Conservation (phyloP, 2,113 vertebrate genomes). For the Oreochromis niloticus region DNA sequence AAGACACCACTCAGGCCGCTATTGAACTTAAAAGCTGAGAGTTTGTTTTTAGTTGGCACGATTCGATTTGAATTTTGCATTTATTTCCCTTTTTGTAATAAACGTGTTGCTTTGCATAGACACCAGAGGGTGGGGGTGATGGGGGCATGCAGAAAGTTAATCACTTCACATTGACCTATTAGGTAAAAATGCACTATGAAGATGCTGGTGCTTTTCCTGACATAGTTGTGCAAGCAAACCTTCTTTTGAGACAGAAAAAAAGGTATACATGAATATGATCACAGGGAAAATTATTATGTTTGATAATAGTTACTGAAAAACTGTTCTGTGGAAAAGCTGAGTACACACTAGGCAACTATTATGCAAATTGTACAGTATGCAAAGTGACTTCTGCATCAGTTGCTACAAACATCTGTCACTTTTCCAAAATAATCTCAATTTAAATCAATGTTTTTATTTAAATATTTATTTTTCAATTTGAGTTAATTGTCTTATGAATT, state of each 20-base stretch:
- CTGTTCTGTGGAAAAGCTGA: not conserved
- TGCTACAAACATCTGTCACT: not conserved
- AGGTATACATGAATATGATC: not conserved
- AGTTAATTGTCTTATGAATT: not conserved
- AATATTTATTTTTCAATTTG: not conserved
- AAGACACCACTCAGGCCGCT: not conserved
- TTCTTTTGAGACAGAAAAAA: not conserved
- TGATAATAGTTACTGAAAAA: not conserved
- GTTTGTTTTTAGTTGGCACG: not conserved
- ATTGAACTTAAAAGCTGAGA: not conserved
- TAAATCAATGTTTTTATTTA: not conserved
- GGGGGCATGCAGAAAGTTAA: slow-evolving; percentile 53
- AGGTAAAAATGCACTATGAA: slow-evolving; percentile 10
- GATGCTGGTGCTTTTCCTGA: not conserved
- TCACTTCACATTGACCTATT: slow-evolving; percentile 47
- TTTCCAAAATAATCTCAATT: not conserved
- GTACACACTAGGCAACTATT: not conserved
- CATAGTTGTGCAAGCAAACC: not conserved
- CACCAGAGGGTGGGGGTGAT: slow-evolving; percentile 1
- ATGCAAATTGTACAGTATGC: not conserved
- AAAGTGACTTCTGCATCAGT: not conserved
- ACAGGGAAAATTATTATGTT: not conserved
- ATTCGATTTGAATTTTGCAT: not conserved
- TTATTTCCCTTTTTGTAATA: not conserved
- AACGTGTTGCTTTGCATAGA: too few relatives aligned